Base-by-base conservation (phyloP, 1,140 invertebrate genomes). In the Megathymus violae region DNA sequence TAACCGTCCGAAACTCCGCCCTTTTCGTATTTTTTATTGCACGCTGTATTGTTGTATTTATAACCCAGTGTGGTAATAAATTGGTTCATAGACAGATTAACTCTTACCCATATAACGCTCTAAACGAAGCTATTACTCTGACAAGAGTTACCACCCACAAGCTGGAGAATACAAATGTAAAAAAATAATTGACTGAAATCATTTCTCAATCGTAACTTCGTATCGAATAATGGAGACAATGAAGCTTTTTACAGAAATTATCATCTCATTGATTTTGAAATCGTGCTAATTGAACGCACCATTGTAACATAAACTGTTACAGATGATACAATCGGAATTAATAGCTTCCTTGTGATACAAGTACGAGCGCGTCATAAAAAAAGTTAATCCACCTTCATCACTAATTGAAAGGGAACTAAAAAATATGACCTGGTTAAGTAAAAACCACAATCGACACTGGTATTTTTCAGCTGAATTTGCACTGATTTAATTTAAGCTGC, bases 341-440 rank as follows among this genome's bases (percentile, higher is more conserved):
- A 85, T 82, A 36, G 78, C 78, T 88, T 88, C 85, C 85, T 80
- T 72, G 77, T 85, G 64, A 78, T 80, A 67, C 69, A 63, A 68
- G 65, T 69, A 74, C 71, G 67, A 67, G 59, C 54, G 58, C 43
- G 48, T 41, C 43, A 60, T 67, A 64, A 46, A 68, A 64, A 71
- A 68, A 36, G 66, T 71, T 71, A 64, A 69, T 67, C 71, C 64
- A 43, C 62, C 52, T 69, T 71, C 66, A 58, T 62, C 43, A 68
- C 41, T 64, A 58, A 67, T 62, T 47, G 56, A 17, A 58, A 15
- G 17, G 10, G 38, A 14, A 13, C 25, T 58, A 13, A 59, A 59
- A 59, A 59, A 47, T 59, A 47, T 59, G 43, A 13, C 34, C 16
- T 46, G 36, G 25, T 16, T 5, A n/a, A 47, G 41, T 11, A 47